These are phyloP conservation scores for Meloidogyne chitwoodi DNA, from an alignment of 1,140 invertebrate species.

Conservation along the genomic window DNA sequence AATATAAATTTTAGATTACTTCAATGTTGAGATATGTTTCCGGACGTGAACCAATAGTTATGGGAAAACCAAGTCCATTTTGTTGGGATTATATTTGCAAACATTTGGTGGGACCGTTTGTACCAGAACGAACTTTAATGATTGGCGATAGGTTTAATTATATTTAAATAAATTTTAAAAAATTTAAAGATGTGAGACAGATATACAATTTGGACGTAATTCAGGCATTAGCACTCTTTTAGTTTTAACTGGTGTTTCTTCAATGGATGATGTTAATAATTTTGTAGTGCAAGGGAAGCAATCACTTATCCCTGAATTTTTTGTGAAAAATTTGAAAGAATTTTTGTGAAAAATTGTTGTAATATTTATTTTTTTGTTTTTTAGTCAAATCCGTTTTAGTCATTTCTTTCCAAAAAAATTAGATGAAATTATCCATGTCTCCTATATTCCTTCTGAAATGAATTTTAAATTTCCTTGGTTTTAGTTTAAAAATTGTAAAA, in stretches of 20 bases:
- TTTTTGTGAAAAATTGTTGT: background rate
- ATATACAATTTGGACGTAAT: slow-evolving; percentile 77
- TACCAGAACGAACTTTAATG: slow-evolving; percentile 78
- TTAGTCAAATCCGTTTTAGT: too few relatives aligned
- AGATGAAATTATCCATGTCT: too few relatives aligned
- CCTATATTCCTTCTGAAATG: too few relatives aligned
- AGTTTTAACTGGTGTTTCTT: slow-evolving; percentile 77
- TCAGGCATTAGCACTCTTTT: slow-evolving; percentile 79
- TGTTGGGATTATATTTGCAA: slow-evolving; percentile 64
- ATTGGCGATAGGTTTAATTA: slow-evolving; percentile 73
- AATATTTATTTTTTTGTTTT: too few relatives aligned
- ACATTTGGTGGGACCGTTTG: slow-evolving; percentile 63
- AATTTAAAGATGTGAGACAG: slow-evolving; percentile 70
- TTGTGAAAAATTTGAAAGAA: slow-evolving; percentile 1
- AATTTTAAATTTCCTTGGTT: too few relatives aligned
- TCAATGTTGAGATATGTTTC: slow-evolving; percentile 71
- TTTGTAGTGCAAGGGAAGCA: slow-evolving; percentile 4
- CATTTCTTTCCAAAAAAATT: too few relatives aligned
- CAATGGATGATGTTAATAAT: slow-evolving; percentile 67
- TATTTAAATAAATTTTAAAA: background rate
- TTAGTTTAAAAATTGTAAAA: too few relatives aligned
- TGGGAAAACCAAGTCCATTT: slow-evolving; percentile 77
- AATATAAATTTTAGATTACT: background rate
- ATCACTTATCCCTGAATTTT: slow-evolving; percentile 17
- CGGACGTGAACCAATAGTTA: slow-evolving; percentile 72